Evolutionary conservation across 2,113 vertebrate species (phyloP), one percentile per base, ranked within the genome.

Genomic region (Anser cygnoides): DNA sequence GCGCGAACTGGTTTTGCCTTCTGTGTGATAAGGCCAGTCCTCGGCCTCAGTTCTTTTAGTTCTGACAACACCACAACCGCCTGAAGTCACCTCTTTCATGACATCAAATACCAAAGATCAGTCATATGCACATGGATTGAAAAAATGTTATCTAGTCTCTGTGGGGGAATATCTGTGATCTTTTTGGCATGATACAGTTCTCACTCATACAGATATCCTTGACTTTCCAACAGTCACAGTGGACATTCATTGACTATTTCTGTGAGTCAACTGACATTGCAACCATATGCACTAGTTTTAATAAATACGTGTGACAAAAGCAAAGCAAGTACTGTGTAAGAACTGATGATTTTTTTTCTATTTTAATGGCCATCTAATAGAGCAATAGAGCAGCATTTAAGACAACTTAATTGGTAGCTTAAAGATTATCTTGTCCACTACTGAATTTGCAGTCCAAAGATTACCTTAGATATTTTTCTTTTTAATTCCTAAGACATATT

Each of bases 221-320:
- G 46, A 31, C 10, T 89, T 79, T 46, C 31, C 58, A 76, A 9
- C 28, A 78, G 31, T 21, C 72, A 41, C 43, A 46, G 22, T 1
- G 6, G 44, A 57, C 1, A 0, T n/a, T 86, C n/a, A 37, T 20
- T 1, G 6, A 23, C n/a, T 41, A 0, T 22, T 73, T 63, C 61
- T 66, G 65, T 83, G 50, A 80, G 16, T 29, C 44, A 72, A 10
- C 5, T 50, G 63, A 57, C 33, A 13, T 1, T 88, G 50, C 13
- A 54, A 20, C 33, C 23, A 6, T 20, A 15, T 3, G 5, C 29
- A 54, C 37, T 37, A 7, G 43, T 88, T 68, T 67, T 65, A 89
- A 83, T 20, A 92, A 92, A 33, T 8, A 7, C 39, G 3, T 21
- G 8, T 11, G 1, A 13, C 22, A 46, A 83, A 62, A 77, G 26